Conservation (phyloP, 2,797 vertebrate genomes). For the Pseudomugil gertrudae region DNA sequence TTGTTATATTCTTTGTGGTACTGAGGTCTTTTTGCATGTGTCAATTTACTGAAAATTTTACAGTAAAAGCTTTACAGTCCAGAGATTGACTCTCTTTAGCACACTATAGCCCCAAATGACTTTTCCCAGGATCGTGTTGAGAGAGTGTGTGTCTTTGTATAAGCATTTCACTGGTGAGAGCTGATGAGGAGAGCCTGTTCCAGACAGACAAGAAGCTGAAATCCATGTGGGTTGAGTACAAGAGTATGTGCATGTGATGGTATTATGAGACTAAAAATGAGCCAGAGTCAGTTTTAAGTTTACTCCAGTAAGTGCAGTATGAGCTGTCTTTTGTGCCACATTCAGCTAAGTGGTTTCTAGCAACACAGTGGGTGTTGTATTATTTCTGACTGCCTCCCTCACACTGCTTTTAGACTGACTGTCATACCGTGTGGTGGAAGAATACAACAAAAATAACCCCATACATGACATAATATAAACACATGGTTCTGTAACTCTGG, state of each 20-base stretch:
- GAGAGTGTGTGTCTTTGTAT: constrained; percentile 15
- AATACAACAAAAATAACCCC: constrained; percentile 18
- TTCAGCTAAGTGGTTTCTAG: constrained; percentile 20
- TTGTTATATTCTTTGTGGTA: not conserved
- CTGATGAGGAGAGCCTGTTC: constrained; percentile 54
- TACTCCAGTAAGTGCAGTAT: not conserved
- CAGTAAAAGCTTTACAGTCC: constrained; percentile 49
- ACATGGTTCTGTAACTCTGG: constrained; percentile 31
- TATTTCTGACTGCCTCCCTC: constrained; percentile 2
- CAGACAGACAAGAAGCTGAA: constrained; percentile 48
- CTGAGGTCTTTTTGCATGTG: not conserved
- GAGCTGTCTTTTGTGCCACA: not conserved
- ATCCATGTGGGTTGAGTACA: constrained; percentile 31
- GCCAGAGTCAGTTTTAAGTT: not conserved
- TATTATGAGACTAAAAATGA: not conserved
- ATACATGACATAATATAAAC: not conserved
- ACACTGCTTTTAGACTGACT: constrained; percentile 48
- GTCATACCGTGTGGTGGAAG: constrained; percentile 12
- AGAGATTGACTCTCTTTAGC: constrained; percentile 57
- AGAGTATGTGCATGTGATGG: not conserved
- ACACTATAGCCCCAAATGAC: constrained; percentile 51
- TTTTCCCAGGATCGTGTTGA: constrained; percentile 46
- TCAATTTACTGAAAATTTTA: not conserved
- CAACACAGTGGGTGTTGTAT: constrained; percentile 1
- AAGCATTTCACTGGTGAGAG: constrained; percentile 44